Evolutionary conservation across 2,888 invertebrate species (phyloP).

Genomic region (Allolobophora icterica): DNA sequence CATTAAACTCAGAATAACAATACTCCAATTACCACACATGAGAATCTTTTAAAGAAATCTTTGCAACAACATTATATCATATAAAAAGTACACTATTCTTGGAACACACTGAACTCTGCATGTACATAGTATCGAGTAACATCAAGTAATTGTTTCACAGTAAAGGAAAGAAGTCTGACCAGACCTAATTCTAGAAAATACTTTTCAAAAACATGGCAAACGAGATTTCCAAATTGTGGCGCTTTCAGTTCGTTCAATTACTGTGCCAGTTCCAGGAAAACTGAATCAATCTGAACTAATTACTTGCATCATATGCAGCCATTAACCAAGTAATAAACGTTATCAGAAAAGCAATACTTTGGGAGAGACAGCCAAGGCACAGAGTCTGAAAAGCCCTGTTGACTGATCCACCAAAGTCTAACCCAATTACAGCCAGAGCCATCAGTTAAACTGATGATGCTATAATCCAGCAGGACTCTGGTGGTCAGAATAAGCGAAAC

Average conservation of each 20-base stretch:
- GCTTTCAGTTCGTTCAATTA: neutral
- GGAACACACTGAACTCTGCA: neutral
- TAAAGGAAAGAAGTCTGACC: neutral
- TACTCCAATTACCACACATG: neutral
- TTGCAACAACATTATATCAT: neutral
- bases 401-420: neutral
- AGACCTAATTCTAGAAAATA: neutral
- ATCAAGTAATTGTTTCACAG: neutral
- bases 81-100: neutral
- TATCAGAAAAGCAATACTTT: neutral
- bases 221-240: neutral
- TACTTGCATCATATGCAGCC: neutral
- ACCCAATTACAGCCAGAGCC: neutral
- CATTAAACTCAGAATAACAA: neutral
- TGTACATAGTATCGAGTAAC: neutral
- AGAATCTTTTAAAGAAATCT: neutral
- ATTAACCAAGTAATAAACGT: neutral
- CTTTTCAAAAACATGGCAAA: neutral
- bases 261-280: neutral
- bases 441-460: too few species aligned
- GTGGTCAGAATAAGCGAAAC: too few species aligned
- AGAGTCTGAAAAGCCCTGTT: neutral
- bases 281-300: neutral
- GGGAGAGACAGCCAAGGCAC: neutral
- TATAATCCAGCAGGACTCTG: too few species aligned